Percentiles rank a stretch among this genome's conserved stretches.
These are phyloP conservation scores for Diabrotica balteata DNA, from an alignment of 2,888 invertebrate species.

Conservation along the genomic window DNA sequence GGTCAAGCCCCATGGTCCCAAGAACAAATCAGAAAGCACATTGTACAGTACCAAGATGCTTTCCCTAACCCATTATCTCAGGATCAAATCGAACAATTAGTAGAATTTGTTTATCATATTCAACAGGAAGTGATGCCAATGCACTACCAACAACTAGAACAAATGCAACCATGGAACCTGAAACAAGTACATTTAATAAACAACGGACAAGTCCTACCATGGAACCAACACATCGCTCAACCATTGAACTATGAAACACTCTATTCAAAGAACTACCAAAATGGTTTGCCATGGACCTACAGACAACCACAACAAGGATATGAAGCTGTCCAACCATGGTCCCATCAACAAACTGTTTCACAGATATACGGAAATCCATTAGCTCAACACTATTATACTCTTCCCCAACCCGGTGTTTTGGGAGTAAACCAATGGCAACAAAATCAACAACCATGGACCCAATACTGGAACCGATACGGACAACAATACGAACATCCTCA, in stretches of 20 bases:
- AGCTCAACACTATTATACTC: too few species aligned
- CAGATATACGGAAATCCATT: too few species aligned
- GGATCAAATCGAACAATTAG: neutral
- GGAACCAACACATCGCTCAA: too few species aligned
- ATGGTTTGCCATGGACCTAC: too few species aligned
- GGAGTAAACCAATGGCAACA: neutral
- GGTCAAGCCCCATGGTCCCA: neutral
- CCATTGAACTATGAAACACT: too few species aligned
- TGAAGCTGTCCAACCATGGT: neutral
- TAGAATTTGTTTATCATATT: neutral
- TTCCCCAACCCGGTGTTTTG: neutral
- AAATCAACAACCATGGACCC: neutral
- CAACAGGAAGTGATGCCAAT: neutral
- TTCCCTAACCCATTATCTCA: neutral
- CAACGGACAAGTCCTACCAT: too few species aligned
- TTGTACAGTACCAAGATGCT: neutral
- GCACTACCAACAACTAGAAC: neutral
- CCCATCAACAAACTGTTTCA: neutral
- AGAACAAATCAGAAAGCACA: neutral
- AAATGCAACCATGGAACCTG: neutral
- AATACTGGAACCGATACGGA: neutral
- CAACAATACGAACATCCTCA: neutral
- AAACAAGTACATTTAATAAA: too few species aligned
- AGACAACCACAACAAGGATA: too few species aligned
- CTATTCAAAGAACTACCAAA: too few species aligned